Conservation (phyloP, 2,888 invertebrate genomes). For the Platycnemis pennipes region DNA sequence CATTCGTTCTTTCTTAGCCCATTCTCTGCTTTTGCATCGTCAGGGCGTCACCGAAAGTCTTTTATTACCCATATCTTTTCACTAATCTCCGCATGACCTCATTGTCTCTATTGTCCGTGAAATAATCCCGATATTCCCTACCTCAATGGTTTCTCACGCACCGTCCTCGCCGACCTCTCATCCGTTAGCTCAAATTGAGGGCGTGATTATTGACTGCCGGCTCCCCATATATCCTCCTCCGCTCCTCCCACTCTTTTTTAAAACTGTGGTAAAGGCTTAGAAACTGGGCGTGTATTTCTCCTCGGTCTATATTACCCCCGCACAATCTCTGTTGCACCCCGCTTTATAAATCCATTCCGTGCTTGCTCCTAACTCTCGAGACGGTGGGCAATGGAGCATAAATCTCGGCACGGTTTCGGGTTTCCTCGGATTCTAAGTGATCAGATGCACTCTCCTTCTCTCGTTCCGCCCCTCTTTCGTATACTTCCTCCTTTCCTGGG, state of each 20-base stretch:
- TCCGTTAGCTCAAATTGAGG: background rate
- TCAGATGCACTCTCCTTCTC: conserved; percentile 35
- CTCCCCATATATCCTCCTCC: background rate
- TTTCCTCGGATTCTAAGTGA: conserved; percentile 24
- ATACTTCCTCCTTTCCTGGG: background rate
- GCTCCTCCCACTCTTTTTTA: background rate
- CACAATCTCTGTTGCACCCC: conserved; percentile 11
- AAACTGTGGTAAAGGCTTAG: background rate
- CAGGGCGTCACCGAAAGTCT: background rate
- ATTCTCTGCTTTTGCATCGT: background rate
- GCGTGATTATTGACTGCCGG: background rate
- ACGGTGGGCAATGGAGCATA: background rate
- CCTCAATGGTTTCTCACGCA: background rate
- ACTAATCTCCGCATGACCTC: background rate
- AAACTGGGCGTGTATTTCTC: background rate
- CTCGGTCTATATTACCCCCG: background rate
- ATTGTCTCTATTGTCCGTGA: background rate
- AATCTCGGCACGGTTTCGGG: conserved; percentile 34
- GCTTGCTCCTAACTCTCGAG: background rate
- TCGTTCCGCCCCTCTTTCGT: background rate
- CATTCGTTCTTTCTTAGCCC: background rate
- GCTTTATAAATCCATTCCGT: conserved; percentile 50
- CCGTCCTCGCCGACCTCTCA: background rate
- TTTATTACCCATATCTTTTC: background rate
- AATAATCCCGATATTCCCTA: background rate